These are phyloP conservation scores for Cyclophora albipunctata DNA, from an alignment of 2,888 invertebrate genomes.

Conservation along the genomic window DNA sequence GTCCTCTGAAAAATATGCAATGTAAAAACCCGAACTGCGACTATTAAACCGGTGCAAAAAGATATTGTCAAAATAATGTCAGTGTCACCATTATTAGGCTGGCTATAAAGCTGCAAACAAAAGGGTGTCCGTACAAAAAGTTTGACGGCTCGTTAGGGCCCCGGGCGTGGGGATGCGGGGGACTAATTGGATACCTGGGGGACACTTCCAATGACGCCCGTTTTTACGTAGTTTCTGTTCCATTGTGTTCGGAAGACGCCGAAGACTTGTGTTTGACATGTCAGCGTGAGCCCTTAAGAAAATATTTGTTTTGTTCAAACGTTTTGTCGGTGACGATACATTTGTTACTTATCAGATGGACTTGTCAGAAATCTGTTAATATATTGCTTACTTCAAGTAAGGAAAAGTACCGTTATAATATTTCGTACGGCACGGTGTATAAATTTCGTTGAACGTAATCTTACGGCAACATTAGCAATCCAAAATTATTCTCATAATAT, in stretches of 20 bases:
- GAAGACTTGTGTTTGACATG: constrained; percentile 18
- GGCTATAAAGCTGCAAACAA: constrained; percentile 29
- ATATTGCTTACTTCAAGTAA: too few species aligned
- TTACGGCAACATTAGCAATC: too few species aligned
- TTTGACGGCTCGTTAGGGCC: constrained; percentile 61
- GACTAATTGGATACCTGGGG: constrained; percentile 60
- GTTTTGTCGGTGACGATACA: constrained; percentile 2
- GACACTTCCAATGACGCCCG: constrained; percentile 17
- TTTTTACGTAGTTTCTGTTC: constrained; percentile 8
- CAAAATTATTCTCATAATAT: too few species aligned
- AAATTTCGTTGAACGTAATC: too few species aligned
- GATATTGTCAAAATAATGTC: constrained; percentile 12
- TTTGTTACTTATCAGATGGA: neutral
- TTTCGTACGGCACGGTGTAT: too few species aligned
- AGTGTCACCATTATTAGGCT: constrained; percentile 24
- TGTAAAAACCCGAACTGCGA: neutral
- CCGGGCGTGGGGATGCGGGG: constrained; percentile 22
- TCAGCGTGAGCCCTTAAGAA: constrained; percentile 9
- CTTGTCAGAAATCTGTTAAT: too few species aligned
- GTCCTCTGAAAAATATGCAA: too few species aligned
- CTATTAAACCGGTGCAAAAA: neutral
- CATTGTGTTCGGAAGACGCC: constrained; percentile 12
- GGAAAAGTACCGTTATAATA: too few species aligned
- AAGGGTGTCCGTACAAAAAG: constrained; percentile 52
- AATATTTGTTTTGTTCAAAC: constrained; percentile 5